Evolutionary conservation across 2,113 vertebrate genomes (phyloP).

Genomic region (Microtus ochrogaster): DNA sequence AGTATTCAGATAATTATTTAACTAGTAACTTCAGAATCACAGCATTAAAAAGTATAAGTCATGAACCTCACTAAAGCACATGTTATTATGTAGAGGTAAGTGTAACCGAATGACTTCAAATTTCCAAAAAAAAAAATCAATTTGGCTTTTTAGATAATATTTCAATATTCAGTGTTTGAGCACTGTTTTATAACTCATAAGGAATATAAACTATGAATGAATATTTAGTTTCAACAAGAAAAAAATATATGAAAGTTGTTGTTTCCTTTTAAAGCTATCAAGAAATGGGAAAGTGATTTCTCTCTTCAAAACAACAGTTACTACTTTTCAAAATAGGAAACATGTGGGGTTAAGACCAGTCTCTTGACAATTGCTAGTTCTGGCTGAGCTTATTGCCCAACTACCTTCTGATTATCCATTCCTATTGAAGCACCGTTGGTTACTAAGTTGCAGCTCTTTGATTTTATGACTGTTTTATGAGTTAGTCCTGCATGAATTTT

Average conservation of each 20-base stretch:
- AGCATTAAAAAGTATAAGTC: background rate
- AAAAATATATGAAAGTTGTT: background rate
- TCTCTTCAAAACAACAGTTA: conserved; percentile 62
- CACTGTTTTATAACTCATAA: background rate
- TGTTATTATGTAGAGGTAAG: background rate
- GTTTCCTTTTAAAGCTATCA: conserved; percentile 70
- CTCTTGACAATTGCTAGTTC: background rate
- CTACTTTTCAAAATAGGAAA: conserved; percentile 72
- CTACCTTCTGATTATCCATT: conserved; percentile 65
- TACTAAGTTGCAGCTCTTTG: conserved; percentile 71
- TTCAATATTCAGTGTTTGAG: background rate
- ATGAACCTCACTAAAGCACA: background rate
- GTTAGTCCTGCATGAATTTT: conserved; percentile 71
- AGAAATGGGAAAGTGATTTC: conserved; percentile 65
- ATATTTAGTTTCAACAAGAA: conserved; percentile 74
- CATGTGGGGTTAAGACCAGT: conserved; percentile 54
- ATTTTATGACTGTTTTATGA: conserved; percentile 69
- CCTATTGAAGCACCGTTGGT: conserved; percentile 67
- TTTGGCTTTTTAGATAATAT: background rate
- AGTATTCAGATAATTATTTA: conserved; percentile 38
- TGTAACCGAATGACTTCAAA: background rate
- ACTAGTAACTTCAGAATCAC: background rate
- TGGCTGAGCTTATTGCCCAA: conserved; percentile 66
- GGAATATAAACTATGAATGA: background rate
- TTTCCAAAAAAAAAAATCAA: background rate